phyloP scores from a whole-genome alignment of 2,888 invertebrate species.

The Brassicogethes aeneus region DNA sequence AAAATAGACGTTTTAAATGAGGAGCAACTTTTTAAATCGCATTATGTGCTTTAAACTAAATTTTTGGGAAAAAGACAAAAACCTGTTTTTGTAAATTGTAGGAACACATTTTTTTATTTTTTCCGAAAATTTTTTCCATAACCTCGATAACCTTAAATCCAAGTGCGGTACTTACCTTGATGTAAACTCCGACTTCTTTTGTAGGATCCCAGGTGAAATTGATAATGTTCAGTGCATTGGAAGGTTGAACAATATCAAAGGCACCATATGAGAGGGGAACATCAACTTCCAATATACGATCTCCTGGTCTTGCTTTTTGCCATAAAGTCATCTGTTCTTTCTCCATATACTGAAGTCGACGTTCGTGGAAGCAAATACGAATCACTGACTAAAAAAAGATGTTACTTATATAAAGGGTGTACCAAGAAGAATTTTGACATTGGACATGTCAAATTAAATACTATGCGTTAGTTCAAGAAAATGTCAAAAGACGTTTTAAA shows the following conservation, averaged over 20 bases:
- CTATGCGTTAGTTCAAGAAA: too few species aligned
- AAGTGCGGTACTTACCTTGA: slow-evolving; percentile 70
- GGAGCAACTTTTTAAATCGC: too few species aligned
- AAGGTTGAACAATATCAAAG: slow-evolving; percentile 69
- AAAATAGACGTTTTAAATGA: too few species aligned
- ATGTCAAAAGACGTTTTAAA: too few species aligned
- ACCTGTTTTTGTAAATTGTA: too few species aligned
- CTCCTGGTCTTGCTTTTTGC: slow-evolving; percentile 83
- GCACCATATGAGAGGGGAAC: slow-evolving; percentile 90
- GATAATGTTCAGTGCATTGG: slow-evolving; percentile 64
- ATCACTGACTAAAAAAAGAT: slow-evolving; percentile 62
- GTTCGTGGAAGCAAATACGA: slow-evolving; percentile 92
- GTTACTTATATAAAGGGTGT: slow-evolving; percentile 3
- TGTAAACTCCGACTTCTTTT: slow-evolving; percentile 90
- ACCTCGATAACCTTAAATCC: too few species aligned
- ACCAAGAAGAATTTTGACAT: too few species aligned
- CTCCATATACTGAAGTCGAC: slow-evolving; percentile 91
- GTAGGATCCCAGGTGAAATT: slow-evolving; percentile 94
- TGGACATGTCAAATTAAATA: too few species aligned
- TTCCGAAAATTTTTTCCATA: too few species aligned
- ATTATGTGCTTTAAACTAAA: too few species aligned
- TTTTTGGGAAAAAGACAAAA: too few species aligned
- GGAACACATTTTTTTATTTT: too few species aligned
- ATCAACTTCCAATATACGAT: slow-evolving; percentile 86
- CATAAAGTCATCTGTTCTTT: slow-evolving; percentile 87